These are phyloP conservation scores for Phorcus lineatus DNA, from an alignment of 2,888 invertebrate species.

Conservation along the genomic window DNA sequence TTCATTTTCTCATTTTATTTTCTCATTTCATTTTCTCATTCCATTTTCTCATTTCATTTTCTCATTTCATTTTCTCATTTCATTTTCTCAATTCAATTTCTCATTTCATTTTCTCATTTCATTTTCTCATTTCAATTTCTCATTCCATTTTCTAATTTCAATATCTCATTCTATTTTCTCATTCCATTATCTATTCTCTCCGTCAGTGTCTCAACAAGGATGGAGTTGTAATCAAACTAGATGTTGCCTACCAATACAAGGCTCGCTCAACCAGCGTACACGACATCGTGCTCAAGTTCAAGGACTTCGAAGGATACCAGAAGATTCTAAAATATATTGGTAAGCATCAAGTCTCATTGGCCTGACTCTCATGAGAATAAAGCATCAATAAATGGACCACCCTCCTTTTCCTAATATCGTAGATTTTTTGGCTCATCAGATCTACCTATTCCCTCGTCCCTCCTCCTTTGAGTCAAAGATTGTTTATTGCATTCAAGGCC, in stretches of 20 bases:
- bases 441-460: too few species aligned
- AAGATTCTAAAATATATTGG: constrained; percentile 63
- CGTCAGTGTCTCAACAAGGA: constrained; percentile 71
- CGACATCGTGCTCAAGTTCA: constrained; percentile 64
- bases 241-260: constrained; percentile 70
- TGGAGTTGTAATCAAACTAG: constrained; percentile 66
- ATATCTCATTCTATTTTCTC: too few species aligned
- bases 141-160: too few species aligned
- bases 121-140: too few species aligned
- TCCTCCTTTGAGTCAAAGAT: too few species aligned
- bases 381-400: too few species aligned
- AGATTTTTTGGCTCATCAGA: too few species aligned
- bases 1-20: not conserved
- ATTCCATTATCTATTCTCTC: not conserved
- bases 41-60: not conserved
- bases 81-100: not conserved
- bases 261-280: constrained; percentile 54
- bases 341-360: constrained; percentile 30
- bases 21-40: not conserved
- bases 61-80: not conserved
- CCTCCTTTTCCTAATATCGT: too few species aligned
- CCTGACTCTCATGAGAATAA: too few species aligned
- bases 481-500: too few species aligned
- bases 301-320: constrained; percentile 66
- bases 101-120: not conserved